Conservation (phyloP, 2,888 invertebrate genomes). For the Euzetes globulus region DNA sequence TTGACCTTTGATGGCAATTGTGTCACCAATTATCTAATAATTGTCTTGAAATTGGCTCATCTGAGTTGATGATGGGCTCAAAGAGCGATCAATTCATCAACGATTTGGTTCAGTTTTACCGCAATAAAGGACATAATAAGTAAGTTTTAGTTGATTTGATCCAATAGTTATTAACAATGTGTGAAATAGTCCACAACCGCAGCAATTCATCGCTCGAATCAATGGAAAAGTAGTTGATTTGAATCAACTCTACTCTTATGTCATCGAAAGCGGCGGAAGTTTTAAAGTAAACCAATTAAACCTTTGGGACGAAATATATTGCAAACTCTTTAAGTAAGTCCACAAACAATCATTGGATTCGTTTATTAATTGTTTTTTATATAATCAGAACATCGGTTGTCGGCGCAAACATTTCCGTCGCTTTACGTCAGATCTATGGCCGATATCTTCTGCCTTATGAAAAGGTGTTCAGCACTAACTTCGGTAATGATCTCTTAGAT, state of each 20-base stretch:
- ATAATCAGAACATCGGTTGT: neutral
- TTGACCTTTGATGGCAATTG: slow-evolving; percentile 18
- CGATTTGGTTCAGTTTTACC: slow-evolving; percentile 36
- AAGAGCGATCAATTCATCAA: slow-evolving; percentile 36
- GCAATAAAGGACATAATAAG: slow-evolving; percentile 33
- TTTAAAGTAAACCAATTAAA: slow-evolving; percentile 35
- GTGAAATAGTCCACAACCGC: slow-evolving; percentile 23
- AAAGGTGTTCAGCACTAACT: slow-evolving; percentile 26
- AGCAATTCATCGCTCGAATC: slow-evolving; percentile 35
- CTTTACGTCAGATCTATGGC: slow-evolving; percentile 36
- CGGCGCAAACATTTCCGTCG: slow-evolving; percentile 36
- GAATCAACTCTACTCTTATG: slow-evolving; percentile 32
- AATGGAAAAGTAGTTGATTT: slow-evolving; percentile 36
- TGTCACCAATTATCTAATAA: neutral
- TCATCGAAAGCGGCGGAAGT: slow-evolving; percentile 36
- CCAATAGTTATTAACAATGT: neutral
- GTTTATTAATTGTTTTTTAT: neutral
- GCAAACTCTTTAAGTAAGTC: slow-evolving; percentile 34
- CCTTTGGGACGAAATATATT: slow-evolving; percentile 37
- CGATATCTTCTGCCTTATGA: slow-evolving; percentile 36
- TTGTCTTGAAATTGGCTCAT: slow-evolving; percentile 11
- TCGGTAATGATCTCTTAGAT: slow-evolving; percentile 31
- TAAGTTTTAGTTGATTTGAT: neutral
- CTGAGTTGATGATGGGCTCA: slow-evolving; percentile 31
- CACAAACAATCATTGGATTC: neutral